Evolutionary conservation across 1,140 invertebrate genomes (phyloP).

Genomic region (Helicorthomorpha holstii): DNA sequence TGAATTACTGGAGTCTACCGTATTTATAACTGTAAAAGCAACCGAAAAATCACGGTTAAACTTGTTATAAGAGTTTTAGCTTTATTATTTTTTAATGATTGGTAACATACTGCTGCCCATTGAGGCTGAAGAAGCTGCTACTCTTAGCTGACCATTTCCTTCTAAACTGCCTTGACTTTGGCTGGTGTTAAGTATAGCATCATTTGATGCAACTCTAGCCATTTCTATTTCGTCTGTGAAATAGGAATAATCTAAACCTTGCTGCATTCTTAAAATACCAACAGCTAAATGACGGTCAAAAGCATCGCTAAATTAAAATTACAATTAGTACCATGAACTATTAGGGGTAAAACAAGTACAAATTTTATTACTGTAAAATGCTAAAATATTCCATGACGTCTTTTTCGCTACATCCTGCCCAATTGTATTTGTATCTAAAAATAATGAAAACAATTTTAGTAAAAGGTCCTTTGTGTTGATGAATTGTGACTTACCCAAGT

Average conservation of each 20-base stretch:
- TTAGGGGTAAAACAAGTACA: too few relatives aligned
- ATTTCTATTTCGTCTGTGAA: constrained; percentile 24
- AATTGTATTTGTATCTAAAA: constrained; percentile 24
- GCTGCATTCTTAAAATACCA: constrained; percentile 61
- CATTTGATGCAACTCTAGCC: neutral
- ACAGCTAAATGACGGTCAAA: constrained; percentile 82
- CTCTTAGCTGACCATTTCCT: neutral
- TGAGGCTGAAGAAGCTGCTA: neutral
- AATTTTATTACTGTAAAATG: constrained; percentile 22
- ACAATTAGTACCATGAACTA: too few relatives aligned
- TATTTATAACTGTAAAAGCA: neutral
- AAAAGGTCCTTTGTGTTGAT: too few relatives aligned
- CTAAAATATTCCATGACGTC: constrained; percentile 24
- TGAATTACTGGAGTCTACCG: neutral
- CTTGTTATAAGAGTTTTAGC: too few relatives aligned
- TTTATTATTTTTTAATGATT: too few relatives aligned
- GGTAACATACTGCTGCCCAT: neutral
- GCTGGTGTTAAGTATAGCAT: too few relatives aligned
- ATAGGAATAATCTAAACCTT: constrained; percentile 59
- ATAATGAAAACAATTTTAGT: too few relatives aligned
- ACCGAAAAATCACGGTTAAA: too few relatives aligned
- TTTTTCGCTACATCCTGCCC: constrained; percentile 16
- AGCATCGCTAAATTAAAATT: constrained; percentile 74
- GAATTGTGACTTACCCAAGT: too few relatives aligned
- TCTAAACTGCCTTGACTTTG: neutral